phyloP scores from a whole-genome alignment of 2,888 invertebrate genomes.

The Glomeris marginata region DNA sequence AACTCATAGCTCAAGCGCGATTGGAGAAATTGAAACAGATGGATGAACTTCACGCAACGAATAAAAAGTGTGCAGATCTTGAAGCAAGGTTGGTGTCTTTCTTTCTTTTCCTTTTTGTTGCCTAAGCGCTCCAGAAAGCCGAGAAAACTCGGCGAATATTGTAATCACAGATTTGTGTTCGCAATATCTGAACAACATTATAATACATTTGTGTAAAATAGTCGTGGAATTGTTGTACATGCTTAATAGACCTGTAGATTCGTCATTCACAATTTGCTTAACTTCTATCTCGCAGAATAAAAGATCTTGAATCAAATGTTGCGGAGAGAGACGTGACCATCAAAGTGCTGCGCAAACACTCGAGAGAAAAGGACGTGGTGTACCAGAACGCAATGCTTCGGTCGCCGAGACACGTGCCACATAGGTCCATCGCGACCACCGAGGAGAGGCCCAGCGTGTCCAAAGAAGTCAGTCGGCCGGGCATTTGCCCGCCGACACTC shows the following conservation, averaged over 20 bases:
- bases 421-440: constrained; percentile 16
- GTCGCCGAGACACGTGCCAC: constrained; percentile 25
- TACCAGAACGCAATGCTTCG: constrained; percentile 23
- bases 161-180: no score
- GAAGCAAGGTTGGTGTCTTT: constrained; percentile 80
- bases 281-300: constrained; percentile 39
- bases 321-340: constrained; percentile 85
- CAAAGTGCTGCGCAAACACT: constrained; percentile 52
- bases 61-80: constrained; percentile 68
- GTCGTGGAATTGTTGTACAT: no score
- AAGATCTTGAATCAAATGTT: constrained; percentile 71
- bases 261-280: not conserved
- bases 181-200: no score
- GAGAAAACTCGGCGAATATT: no score
- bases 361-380: constrained; percentile 24
- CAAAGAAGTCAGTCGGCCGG: not conserved
- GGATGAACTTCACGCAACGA: constrained; percentile 73
- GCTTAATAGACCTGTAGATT: not conserved
- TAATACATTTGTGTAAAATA: no score
- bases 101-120: no score
- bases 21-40: constrained; percentile 73
- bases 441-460: not conserved
- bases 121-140: no score
- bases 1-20: constrained; percentile 68
- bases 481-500: not conserved